Percentiles rank a stretch among this genome's conserved stretches.
phyloP scores from a whole-genome alignment of 2,888 invertebrate genomes.

The Pyralis farinalis region DNA sequence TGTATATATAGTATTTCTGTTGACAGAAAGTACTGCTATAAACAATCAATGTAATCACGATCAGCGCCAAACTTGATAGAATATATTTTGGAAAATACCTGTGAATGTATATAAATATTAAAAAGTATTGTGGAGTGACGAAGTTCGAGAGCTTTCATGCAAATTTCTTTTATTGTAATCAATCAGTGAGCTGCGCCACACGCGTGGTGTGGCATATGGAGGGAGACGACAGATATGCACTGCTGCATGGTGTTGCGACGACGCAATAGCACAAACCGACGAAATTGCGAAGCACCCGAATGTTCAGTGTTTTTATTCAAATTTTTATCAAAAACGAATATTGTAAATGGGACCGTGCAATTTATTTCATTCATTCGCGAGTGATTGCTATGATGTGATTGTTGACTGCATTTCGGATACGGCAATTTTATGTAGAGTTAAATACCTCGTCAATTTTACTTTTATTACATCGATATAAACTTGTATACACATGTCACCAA shows the following conservation, averaged over 20 bases:
- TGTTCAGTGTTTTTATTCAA: conserved; percentile 53
- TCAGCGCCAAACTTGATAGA: background rate
- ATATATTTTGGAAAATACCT: conserved; percentile 2
- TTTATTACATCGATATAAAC: background rate
- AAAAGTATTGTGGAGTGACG: conserved; percentile 28
- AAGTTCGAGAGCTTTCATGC: conserved; percentile 46
- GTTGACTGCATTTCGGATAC: conserved; percentile 52
- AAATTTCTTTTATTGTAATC: conserved; percentile 59
- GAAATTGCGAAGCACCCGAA: conserved; percentile 59
- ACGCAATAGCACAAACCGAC: conserved; percentile 40
- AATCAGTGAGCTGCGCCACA: conserved; percentile 40
- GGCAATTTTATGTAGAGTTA: conserved; percentile 22
- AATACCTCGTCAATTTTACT: background rate
- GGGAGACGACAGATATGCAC: conserved; percentile 15
- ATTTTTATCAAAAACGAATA: conserved; percentile 59
- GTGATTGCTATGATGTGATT: conserved; percentile 71
- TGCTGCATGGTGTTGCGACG: too few relatives aligned
- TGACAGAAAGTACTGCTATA: too few relatives aligned
- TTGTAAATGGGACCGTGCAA: conserved; percentile 63
- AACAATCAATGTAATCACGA: background rate
- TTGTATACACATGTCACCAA: background rate
- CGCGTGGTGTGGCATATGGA: conserved; percentile 16
- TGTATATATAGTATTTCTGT: too few relatives aligned
- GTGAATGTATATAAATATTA: conserved; percentile 10
- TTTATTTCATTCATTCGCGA: conserved; percentile 64